phyloP scores from a whole-genome alignment of 2,797 vertebrate genomes.

The Echiichthys vipera region DNA sequence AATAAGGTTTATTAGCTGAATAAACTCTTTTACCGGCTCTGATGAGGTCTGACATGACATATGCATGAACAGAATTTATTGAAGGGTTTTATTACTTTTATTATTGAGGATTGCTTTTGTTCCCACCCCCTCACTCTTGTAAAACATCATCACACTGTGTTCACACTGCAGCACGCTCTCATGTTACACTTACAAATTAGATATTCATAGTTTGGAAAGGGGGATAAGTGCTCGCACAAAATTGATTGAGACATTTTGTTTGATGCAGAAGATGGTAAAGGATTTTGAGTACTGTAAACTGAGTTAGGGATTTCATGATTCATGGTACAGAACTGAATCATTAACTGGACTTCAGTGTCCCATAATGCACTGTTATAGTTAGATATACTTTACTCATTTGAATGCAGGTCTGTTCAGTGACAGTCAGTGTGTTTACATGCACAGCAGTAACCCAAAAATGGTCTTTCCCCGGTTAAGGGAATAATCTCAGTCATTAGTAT shows the following conservation, averaged over 20 bases:
- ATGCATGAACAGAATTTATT: slow-evolving; percentile 19
- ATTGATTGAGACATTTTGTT: neutral
- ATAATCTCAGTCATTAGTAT: too few species aligned
- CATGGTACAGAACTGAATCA: neutral
- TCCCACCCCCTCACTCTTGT: neutral
- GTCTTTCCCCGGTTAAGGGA: too few species aligned
- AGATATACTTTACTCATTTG: too few species aligned
- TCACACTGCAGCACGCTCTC: neutral
- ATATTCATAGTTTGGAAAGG: neutral
- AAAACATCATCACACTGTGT: slow-evolving; percentile 8
- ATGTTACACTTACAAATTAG: neutral
- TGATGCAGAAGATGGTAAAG: neutral
- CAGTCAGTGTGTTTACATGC: too few species aligned
- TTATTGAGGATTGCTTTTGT: slow-evolving; percentile 34
- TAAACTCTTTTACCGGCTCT: slow-evolving; percentile 11
- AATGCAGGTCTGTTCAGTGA: too few species aligned
- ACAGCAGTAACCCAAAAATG: too few species aligned
- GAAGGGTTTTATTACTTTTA: slow-evolving; percentile 29
- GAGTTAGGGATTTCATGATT: neutral
- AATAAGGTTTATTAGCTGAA: slow-evolving; percentile 56
- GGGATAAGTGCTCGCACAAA: neutral
- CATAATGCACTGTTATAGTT: too few species aligned
- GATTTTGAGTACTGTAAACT: neutral
- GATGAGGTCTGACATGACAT: slow-evolving; percentile 38
- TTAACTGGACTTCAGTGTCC: neutral